Percentiles rank a stretch among this genome's conserved stretches.
Conservation (phyloP, 2,113 vertebrate genomes). For the Pedionomus torquatus region DNA sequence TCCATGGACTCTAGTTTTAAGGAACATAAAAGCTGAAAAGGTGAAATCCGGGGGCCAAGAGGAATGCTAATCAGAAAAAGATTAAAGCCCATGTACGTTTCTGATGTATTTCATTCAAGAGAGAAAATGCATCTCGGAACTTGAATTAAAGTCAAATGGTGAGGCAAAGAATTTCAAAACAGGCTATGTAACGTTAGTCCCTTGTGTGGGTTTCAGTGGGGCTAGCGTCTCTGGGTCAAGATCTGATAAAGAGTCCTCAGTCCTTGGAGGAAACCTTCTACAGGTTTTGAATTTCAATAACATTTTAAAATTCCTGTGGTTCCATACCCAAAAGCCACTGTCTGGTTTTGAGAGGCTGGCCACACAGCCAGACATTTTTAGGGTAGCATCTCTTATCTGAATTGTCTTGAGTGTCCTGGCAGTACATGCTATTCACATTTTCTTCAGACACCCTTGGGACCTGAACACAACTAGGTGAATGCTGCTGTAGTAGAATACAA, state of each 20-base stretch:
- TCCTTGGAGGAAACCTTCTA: neutral
- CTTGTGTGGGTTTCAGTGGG: neutral
- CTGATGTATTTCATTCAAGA: neutral
- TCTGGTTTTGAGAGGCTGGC: neutral
- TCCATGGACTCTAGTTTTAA: neutral
- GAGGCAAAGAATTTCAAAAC: neutral
- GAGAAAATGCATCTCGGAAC: neutral
- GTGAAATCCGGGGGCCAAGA: neutral
- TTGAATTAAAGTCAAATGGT: neutral
- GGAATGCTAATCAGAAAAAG: neutral
- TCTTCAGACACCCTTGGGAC: neutral
- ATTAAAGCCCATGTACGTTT: neutral
- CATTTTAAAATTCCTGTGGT: neutral
- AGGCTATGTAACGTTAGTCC: neutral
- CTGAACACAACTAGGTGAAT: neutral
- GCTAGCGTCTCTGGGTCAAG: neutral
- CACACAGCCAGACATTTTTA: neutral
- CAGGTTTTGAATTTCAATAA: accelerated
- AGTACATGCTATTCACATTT: neutral
- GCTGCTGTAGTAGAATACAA: neutral
- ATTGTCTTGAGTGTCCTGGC: neutral
- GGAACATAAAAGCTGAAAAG: neutral
- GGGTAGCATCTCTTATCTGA: neutral
- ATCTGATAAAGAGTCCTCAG: neutral
- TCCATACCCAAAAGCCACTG: neutral